Base-by-base conservation (phyloP, 53 echinoderm and acorn worm genomes). In the Pentamera pediparva region DNA sequence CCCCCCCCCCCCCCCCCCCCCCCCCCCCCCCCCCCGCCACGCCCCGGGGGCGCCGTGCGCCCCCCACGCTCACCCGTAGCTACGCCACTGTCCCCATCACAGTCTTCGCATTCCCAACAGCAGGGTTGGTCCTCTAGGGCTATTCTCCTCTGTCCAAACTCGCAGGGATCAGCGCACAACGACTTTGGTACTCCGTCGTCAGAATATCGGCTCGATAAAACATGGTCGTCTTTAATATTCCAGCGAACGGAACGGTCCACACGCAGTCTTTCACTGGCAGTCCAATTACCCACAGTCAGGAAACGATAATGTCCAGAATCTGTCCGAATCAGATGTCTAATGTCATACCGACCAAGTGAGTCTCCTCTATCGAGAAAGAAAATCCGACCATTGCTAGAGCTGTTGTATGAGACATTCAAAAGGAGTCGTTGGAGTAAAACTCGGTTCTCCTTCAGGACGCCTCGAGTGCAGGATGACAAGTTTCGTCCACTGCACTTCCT, bases 61-160 rank as follows among this genome's bases (percentile, higher is more conserved):
- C n/a, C n/a, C n/a, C n/a, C n/a, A n/a, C n/a, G n/a, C n/a, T n/a
- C n/a, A n/a, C n/a, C n/a, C n/a, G n/a, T n/a, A n/a, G n/a, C n/a
- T n/a, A n/a, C n/a, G n/a, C n/a, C n/a, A n/a, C n/a, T 84, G 32
- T 87, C 79, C n/a, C 57, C 67, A 1, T 36, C 54, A 28, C 75
- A 65, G 10, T 39, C 6, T 2, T 77, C 85, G 53, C 95, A 95
- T 4, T 83, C 75, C 95, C 95, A 95, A 61, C 95, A 95, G 60
- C 95, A 95, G 1, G 82, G 81, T 40, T 85, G 81, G 18, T 95
- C 85, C 11, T 78, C 76, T 15, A 38, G 37, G 35, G 37, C 5
- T 22, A 79, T 76, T 34, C 74, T 75, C 31, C 78, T 81, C 41
- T 95, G 62, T 34, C 85, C 81, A 0, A 38, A 43, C n/a, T 64